Base-by-base conservation (phyloP, 2,888 invertebrate genomes). In the Sphinx pinastri region DNA sequence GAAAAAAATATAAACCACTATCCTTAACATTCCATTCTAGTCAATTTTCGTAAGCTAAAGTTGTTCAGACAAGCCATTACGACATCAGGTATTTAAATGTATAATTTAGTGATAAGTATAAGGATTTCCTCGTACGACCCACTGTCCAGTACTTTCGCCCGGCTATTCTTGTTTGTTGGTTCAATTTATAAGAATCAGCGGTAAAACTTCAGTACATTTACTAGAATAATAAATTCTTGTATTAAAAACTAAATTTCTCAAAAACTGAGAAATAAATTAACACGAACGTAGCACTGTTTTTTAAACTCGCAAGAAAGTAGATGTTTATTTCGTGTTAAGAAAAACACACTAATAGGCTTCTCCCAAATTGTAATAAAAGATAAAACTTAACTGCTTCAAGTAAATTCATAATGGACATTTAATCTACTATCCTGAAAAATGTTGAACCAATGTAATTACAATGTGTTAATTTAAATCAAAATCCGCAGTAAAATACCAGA, bases 81-180 rank as follows among this genome's bases (percentile, higher is more conserved):
- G 51, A 57, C 45, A 67, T 51, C n/a, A 25, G 47, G 45, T 45
- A 38, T 57, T 45, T 47, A 58, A 52, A 52, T 52, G 52, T 54
- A 57, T 70, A 59, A 67, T 67, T 68, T 70, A 59, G 58, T 38
- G 19, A 52, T 38, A 54, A 55, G 55, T 55, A 16, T 54, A 14
- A 54, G 58, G 52, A 38, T 58, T 58, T 69, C 69, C 69, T 70
- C 58, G 19, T 59, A 59, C 67, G 70, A 70, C 70, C 59, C 13
- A 70, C 59, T 67, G 58, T 67, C 70, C 52, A 45, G 58, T 52
- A 70, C 70, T 70, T 70, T 70, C 70, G 67, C 70, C 45, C 68
- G 51, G 47, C 47, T n/a, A 31, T 59, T 51, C 52, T 19, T 11
- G 52, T 58, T 13, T 59, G 57, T 57, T 68, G 59, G 67, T 0